Percentiles rank a stretch among this genome's conserved stretches.
Conservation (phyloP, 2,113 vertebrate species). For the Elephas maximus region DNA sequence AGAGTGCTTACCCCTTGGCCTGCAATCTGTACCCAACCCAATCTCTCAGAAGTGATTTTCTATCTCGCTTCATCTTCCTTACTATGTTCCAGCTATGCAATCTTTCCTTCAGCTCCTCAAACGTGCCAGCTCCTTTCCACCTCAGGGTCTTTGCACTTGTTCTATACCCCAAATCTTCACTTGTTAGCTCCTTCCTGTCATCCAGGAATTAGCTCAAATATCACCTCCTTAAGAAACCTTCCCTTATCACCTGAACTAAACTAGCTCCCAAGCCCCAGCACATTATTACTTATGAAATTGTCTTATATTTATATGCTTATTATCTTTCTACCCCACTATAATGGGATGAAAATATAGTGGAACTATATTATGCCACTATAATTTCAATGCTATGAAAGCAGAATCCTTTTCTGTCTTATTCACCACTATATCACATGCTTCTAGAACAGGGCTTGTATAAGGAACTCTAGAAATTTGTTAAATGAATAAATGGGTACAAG, state of each 20-base stretch:
- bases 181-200: neutral
- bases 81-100: neutral
- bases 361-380: neutral
- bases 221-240: neutral
- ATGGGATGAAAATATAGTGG: neutral
- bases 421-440: neutral
- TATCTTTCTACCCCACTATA: neutral
- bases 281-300: neutral
- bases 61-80: neutral
- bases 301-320: neutral
- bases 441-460: neutral
- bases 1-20: neutral
- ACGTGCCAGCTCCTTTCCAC: neutral
- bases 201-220: neutral
- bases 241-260: neutral
- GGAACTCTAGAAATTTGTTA: constrained; percentile 11
- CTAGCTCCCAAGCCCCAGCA: neutral
- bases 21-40: no score
- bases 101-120: neutral
- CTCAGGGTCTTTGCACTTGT: neutral
- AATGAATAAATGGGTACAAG: neutral
- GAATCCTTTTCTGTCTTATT: neutral
- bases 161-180: neutral
- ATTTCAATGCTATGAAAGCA: neutral
- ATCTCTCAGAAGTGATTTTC: neutral